Conservation (phyloP, 37 sponge, comb jelly and placozoan genomes). For the Eunapius fragilis region DNA sequence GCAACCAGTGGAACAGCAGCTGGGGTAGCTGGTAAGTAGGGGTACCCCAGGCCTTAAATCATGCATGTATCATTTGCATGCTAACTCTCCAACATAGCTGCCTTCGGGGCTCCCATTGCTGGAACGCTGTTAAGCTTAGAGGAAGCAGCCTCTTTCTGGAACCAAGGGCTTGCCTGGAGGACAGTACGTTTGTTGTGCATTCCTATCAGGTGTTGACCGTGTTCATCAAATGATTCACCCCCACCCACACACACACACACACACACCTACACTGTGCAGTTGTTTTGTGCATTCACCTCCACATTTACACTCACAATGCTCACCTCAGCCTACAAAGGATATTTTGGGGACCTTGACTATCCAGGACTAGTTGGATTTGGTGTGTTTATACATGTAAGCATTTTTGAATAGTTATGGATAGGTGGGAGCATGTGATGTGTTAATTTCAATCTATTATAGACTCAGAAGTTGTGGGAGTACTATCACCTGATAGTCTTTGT, state of each 20-base stretch:
- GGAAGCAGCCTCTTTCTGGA: constrained; percentile 96
- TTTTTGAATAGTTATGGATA: no score
- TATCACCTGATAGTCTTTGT: constrained; percentile 84
- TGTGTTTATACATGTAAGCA: no score
- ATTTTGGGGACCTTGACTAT: constrained; percentile 36
- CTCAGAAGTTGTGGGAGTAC: constrained; percentile 46
- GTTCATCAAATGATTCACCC: no score
- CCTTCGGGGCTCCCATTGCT: constrained; percentile 95
- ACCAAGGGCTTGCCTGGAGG: constrained; percentile 94
- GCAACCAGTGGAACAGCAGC: constrained; percentile 94
- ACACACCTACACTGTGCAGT: constrained; percentile 27
- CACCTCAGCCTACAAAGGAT: constrained; percentile 16
- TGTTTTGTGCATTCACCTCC: constrained; percentile 91
- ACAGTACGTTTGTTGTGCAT: constrained; percentile 56
- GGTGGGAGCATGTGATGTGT: no score
- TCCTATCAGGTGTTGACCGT: no score
- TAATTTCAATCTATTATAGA: no score
- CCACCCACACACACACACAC: no score
- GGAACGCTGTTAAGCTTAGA: constrained; percentile 96
- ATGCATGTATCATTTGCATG: not conserved
- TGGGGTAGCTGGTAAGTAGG: constrained; percentile 82
- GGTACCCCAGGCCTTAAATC: no score
- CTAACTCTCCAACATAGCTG: constrained; percentile 41
- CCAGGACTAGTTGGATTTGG: constrained; percentile 90
- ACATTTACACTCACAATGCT: constrained; percentile 83